These are phyloP conservation scores for Caenorhabditis japonica DNA, from an alignment of 2,888 invertebrate genomes.

Conservation along the genomic window DNA sequence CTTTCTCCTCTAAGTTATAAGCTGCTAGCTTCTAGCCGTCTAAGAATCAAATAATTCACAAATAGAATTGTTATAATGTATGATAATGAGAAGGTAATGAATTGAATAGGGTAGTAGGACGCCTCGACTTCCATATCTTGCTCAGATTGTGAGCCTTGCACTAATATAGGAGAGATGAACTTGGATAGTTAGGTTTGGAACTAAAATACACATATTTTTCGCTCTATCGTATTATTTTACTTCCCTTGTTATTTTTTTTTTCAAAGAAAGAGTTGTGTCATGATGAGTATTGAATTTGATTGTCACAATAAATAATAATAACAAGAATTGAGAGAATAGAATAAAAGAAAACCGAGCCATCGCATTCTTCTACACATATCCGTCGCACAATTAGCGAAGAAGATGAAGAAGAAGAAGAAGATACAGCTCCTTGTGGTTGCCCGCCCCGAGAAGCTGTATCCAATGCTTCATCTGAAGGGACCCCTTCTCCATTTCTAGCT, in stretches of 20 bases:
- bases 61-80: slow-evolving; percentile 53
- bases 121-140: slow-evolving; percentile 20
- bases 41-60: slow-evolving; percentile 22
- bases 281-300: slow-evolving; percentile 39
- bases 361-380: slow-evolving; percentile 54
- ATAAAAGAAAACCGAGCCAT: slow-evolving; percentile 43
- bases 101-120: slow-evolving; percentile 44
- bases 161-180: slow-evolving; percentile 35
- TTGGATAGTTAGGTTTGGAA: slow-evolving; percentile 9
- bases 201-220: no score
- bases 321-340: slow-evolving; percentile 52
- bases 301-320: slow-evolving; percentile 48
- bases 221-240: no score
- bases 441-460: slow-evolving; percentile 47
- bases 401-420: slow-evolving; percentile 39
- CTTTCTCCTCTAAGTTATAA: not conserved
- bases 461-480: slow-evolving; percentile 24
- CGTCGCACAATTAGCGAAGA: slow-evolving; percentile 49
- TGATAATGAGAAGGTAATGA: slow-evolving; percentile 54
- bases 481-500: slow-evolving; percentile 20
- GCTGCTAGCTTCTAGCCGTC: no score
- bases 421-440: slow-evolving; percentile 51
- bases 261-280: slow-evolving; percentile 22
- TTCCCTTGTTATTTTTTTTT: slow-evolving; percentile 2
- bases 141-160: slow-evolving; percentile 21